Evolutionary conservation across 2,113 vertebrate species (phyloP), one percentile per base, ranked within the genome.

Genomic region (Herpetotheres cachinnans): DNA sequence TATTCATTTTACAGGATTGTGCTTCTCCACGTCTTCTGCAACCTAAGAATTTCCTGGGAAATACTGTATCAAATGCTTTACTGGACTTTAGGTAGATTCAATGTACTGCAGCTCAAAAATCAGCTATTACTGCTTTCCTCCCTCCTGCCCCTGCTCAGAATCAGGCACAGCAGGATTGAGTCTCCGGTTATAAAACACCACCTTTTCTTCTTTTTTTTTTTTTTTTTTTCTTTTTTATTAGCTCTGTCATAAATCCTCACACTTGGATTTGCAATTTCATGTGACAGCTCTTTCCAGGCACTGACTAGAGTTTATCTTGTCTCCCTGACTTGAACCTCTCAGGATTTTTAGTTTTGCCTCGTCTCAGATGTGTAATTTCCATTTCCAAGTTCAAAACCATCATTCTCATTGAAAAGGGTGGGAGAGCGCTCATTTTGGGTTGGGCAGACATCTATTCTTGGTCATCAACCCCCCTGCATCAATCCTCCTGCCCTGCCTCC

Each of bases 261-360:
- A 2, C 66, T 90, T 92, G 82, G 92, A 96, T 96, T 96, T 96
- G 62, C 85, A 92, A 58, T 96, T 96, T 93, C 90, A 93, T 80
- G 59, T 90, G 93, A 94, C 93, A 96, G 90, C 42, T 92, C 92
- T 94, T 96, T 72, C 81, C 90, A 88, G 70, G 44, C 83, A 70
- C 34, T 0, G 4, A 86, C 21, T 50, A 34, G 62, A 86, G 42
- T 96, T 96, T 93, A 58, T 96, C 85, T 83, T 2, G 0, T 82
- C 87, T 83, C 55, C 63, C 50, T 71, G 58, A 92, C 72, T 94
- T 67, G 79, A 96, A 76, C 78, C 54, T 90, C 70, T 85, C 56
- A 58, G 74, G 82, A 85, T 95, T 95, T 88, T 86, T 52, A 55
- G 40, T 77, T 80, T 86, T 93, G 56, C 49, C 91, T 86, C 71